These are phyloP conservation scores for Steromphala cineraria DNA, from an alignment of 2,888 invertebrate species.

Conservation along the genomic window DNA sequence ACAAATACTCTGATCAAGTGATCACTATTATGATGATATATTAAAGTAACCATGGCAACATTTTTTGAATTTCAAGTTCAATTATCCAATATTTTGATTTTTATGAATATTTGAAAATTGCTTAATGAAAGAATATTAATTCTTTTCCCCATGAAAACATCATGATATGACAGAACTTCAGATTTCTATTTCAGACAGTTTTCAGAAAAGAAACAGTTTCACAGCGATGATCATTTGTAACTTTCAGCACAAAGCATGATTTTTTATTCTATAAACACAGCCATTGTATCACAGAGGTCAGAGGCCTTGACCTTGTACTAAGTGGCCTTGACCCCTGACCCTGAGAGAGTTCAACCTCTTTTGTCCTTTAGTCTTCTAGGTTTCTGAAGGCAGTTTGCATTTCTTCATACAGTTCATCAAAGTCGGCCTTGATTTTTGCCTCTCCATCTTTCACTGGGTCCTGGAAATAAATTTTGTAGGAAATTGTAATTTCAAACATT, in stretches of 20 bases:
- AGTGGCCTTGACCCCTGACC: not conserved
- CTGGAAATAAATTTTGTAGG: conserved; percentile 76
- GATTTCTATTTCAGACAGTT: too few species aligned
- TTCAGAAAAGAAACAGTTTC: not conserved
- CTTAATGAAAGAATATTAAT: not conserved
- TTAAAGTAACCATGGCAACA: not conserved
- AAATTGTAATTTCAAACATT: too few species aligned
- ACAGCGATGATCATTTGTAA: not conserved
- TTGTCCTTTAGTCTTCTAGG: conserved; percentile 86
- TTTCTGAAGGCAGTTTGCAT: conserved; percentile 98
- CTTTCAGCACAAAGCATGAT: not conserved
- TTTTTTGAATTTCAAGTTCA: not conserved
- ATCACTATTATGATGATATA: not conserved
- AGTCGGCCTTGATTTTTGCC: conserved; percentile 96
- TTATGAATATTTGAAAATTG: not conserved
- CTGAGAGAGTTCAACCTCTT: not conserved
- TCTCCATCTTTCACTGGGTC: conserved; percentile 99
- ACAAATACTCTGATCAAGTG: too few species aligned
- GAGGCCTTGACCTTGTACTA: not conserved
- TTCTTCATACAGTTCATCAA: conserved; percentile 96
- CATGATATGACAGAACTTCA: too few species aligned
- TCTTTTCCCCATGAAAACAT: too few species aligned
- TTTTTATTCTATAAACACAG: not conserved
- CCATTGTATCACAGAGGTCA: not conserved
- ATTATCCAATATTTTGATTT: not conserved